These are phyloP conservation scores for Meandrusa payeni DNA, from an alignment of 2,888 invertebrate genomes.

Conservation along the genomic window DNA sequence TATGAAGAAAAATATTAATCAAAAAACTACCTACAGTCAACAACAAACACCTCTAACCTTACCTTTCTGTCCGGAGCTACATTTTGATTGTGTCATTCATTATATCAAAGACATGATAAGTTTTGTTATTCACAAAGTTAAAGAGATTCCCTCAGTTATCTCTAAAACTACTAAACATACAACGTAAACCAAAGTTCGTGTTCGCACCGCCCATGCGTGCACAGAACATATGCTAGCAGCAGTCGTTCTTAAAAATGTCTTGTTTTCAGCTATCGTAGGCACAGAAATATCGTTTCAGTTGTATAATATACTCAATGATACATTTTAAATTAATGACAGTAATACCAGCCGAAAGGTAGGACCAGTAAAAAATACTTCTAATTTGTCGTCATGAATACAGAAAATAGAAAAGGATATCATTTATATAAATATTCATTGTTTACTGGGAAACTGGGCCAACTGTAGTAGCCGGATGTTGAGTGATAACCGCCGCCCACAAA, in stretches of 20 bases:
- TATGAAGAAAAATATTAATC: no score
- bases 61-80: conserved; percentile 9
- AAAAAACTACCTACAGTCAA: no score
- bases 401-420: not conserved
- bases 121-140: conserved; percentile 11
- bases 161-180: no score
- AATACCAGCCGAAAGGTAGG: no score
- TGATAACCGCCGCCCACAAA: no score
- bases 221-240: conserved; percentile 1
- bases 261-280: no score
- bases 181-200: no score
- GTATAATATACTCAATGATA: no score
- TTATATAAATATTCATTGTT: not conserved
- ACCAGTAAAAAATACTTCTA: not conserved
- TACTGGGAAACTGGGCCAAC: not conserved
- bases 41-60: conserved; percentile 2
- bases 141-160: not conserved
- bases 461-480: no score
- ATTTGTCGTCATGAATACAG: not conserved
- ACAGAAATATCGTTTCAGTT: no score
- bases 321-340: no score
- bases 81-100: conserved; percentile 6
- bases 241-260: not conserved
- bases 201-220: conserved; percentile 9
- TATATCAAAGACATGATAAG: not conserved